A percentile compares a stretch with the other conserved stretches of the same genome.
Evolutionary conservation across 2,797 vertebrate species (phyloP).

Genomic region (Pseudopleuronectes americanus): DNA sequence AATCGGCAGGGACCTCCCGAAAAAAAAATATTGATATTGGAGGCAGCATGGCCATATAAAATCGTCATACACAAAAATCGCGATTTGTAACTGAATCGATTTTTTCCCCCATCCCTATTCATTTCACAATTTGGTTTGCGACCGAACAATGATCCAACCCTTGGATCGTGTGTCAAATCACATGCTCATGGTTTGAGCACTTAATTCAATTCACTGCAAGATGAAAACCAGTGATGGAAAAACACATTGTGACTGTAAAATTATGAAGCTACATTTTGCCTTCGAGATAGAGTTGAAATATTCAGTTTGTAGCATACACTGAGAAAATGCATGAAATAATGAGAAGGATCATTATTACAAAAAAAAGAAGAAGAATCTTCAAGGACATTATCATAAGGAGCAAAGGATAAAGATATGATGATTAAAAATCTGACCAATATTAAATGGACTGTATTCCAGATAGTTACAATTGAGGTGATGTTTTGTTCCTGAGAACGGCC

Average conservation of each 20-base stretch:
- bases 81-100: no score
- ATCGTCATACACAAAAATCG: no score
- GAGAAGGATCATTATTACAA: not conserved
- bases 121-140: slow-evolving; percentile 19
- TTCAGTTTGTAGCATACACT: not conserved
- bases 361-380: not conserved
- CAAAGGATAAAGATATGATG: slow-evolving; percentile 2
- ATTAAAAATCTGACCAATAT: slow-evolving; percentile 21
- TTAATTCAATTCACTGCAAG: not conserved
- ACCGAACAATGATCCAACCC: not conserved
- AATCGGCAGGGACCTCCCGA: no score
- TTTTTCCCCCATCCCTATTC: no score
- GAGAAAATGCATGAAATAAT: not conserved
- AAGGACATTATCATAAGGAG: not conserved
- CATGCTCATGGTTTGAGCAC: not conserved
- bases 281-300: not conserved
- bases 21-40: no score
- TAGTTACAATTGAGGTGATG: not conserved
- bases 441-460: slow-evolving; percentile 7
- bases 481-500: slow-evolving; percentile 13
- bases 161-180: slow-evolving; percentile 24
- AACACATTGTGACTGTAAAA: slow-evolving; percentile 8
- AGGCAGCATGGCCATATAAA: no score
- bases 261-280: not conserved
- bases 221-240: slow-evolving; percentile 1